Conservation (phyloP, 2,797 vertebrate genomes). For the Apodemus agrarius region DNA sequence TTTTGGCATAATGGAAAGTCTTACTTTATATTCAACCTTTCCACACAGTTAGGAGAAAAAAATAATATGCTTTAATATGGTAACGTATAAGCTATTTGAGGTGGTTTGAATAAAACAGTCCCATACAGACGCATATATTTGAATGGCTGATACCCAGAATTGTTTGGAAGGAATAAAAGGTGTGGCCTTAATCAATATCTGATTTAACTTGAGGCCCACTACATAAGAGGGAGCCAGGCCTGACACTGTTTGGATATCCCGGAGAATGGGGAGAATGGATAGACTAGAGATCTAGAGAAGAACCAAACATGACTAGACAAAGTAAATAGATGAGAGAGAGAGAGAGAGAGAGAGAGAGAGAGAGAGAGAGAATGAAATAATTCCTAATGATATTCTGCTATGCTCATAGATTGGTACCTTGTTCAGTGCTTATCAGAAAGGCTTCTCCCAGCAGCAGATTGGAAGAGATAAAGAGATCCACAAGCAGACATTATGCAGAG, state of each 20-base stretch:
- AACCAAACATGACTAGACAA: not conserved
- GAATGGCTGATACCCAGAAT: not conserved
- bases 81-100: not conserved
- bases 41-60: not conserved
- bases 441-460: not conserved
- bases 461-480: not conserved
- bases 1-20: not conserved
- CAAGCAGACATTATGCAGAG: not conserved
- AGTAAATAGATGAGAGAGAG: not conserved
- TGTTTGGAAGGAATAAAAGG: not conserved
- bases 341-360: no score
- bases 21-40: slow-evolving; percentile 37
- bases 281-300: not conserved
- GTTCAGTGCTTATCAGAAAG: not conserved
- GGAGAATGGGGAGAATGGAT: not conserved
- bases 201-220: not conserved
- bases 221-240: not conserved
- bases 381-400: not conserved
- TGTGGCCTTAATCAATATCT: not conserved
- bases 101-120: not conserved
- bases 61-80: not conserved
- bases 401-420: not conserved
- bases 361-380: no score
- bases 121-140: not conserved
- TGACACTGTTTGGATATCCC: not conserved